Percentiles rank a stretch among this genome's conserved stretches.
Evolutionary conservation across 2,797 vertebrate species (phyloP).

Genomic region (Triplophysa bombifrons): DNA sequence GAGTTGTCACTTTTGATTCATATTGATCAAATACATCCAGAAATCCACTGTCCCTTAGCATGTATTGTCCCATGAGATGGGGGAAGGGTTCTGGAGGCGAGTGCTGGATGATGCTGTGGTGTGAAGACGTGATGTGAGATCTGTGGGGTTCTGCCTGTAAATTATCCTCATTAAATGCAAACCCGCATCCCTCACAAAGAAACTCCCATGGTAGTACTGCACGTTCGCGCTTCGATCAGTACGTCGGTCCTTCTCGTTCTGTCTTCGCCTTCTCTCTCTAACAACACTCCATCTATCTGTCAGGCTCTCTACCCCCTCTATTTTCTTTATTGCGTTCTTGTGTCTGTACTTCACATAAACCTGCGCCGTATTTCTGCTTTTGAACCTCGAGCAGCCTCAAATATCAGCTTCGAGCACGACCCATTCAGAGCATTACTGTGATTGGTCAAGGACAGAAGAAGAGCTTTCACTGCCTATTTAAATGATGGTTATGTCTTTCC

Average conservation of each 20-base stretch:
- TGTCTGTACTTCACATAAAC: constrained; percentile 2
- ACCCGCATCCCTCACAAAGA: constrained; percentile 41
- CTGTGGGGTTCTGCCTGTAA: constrained; percentile 43
- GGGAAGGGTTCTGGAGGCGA: neutral
- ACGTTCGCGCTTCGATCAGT: neutral
- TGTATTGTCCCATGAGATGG: constrained; percentile 1
- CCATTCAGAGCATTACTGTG: constrained; percentile 11
- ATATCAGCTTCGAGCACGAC: constrained; percentile 24
- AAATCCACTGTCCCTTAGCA: constrained; percentile 7
- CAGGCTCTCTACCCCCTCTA: constrained; percentile 2
- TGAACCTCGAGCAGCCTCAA: constrained; percentile 22
- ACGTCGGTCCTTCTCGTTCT: constrained; percentile 21
- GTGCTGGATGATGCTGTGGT: constrained; percentile 6
- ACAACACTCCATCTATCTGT: constrained; percentile 14
- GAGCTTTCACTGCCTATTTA: neutral
- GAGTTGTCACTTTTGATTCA: constrained; percentile 24
- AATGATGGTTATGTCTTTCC: neutral
- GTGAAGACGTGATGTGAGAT: constrained; percentile 35
- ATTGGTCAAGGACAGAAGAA: constrained; percentile 5
- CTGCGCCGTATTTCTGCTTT: constrained; percentile 20
- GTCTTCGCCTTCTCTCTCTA: neutral
- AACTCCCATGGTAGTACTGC: constrained; percentile 22
- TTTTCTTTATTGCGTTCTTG: constrained; percentile 10
- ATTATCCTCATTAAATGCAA: constrained; percentile 60
- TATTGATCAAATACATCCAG: constrained; percentile 20